phyloP scores from a whole-genome alignment of 2,113 vertebrate genomes.

The Trematomus loennbergii region DNA sequence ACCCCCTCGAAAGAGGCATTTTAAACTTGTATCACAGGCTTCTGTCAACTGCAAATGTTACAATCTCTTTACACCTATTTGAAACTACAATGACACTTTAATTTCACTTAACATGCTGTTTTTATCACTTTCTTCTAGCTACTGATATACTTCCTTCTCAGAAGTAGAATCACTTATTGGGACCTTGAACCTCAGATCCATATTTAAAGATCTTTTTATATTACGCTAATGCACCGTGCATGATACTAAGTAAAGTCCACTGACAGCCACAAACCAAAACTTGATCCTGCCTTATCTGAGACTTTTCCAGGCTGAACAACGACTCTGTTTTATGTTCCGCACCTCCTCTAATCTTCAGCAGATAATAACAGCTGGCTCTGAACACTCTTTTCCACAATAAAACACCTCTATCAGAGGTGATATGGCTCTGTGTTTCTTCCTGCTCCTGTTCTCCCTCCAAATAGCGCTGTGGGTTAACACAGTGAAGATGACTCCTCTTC shows the following conservation, averaged over 20 bases:
- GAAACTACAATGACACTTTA: conserved; percentile 1
- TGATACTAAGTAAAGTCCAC: conserved; percentile 42
- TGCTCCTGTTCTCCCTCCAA: conserved; percentile 23
- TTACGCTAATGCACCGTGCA: conserved; percentile 28
- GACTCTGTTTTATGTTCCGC: conserved; percentile 44
- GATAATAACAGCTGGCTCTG: conserved; percentile 48
- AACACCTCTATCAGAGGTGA: conserved; percentile 37
- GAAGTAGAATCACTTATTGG: neutral
- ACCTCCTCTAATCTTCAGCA: conserved; percentile 17
- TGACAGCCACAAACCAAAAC: conserved; percentile 13
- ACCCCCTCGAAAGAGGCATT: neutral
- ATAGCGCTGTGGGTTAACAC: neutral
- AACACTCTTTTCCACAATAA: conserved; percentile 41
- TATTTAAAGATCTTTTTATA: conserved; percentile 30
- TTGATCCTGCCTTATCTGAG: conserved; percentile 44
- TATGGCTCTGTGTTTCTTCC: neutral
- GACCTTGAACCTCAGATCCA: conserved; percentile 42
- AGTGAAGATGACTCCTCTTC: conserved; percentile 20
- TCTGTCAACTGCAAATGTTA: neutral
- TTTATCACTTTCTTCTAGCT: conserved; percentile 7
- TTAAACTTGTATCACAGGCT: neutral
- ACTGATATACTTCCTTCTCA: neutral
- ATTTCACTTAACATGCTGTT: neutral
- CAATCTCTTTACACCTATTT: neutral
- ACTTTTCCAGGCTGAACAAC: conserved; percentile 36